Evolutionary conservation across 2,888 invertebrate genomes (phyloP).

Genomic region (Junonia oenone): DNA sequence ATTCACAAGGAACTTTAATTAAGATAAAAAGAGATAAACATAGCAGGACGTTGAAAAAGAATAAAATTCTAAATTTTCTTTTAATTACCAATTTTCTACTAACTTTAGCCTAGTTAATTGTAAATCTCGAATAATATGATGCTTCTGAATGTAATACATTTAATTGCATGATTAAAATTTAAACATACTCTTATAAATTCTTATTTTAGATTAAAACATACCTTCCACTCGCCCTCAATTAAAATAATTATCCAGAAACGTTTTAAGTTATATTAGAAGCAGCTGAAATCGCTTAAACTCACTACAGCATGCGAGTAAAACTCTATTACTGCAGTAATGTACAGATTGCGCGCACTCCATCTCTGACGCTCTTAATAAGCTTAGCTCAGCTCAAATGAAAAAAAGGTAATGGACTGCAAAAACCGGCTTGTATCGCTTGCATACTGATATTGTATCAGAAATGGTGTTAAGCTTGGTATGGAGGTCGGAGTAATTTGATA

Average conservation of each 20-base stretch:
- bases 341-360: constrained; percentile 35
- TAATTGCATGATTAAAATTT: too few species aligned
- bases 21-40: background rate
- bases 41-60: too few species aligned
- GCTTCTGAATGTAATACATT: too few species aligned
- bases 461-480: constrained; percentile 3
- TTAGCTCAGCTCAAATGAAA: constrained; percentile 56
- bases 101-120: too few species aligned
- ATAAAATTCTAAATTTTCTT: too few species aligned
- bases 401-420: constrained; percentile 62
- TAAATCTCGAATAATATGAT: too few species aligned
- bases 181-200: too few species aligned
- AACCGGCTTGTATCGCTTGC: constrained; percentile 34
- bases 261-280: constrained; percentile 2
- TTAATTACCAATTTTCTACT: too few species aligned
- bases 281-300: constrained; percentile 13
- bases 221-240: background rate
- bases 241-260: background rate
- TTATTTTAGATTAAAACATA: background rate
- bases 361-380: constrained; percentile 57
- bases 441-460: constrained; percentile 11
- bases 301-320: constrained; percentile 8
- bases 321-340: constrained; percentile 21
- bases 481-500: background rate
- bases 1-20: background rate